Base-by-base conservation (phyloP, 2,797 vertebrate genomes). In the Orientallactaga sibirica region DNA sequence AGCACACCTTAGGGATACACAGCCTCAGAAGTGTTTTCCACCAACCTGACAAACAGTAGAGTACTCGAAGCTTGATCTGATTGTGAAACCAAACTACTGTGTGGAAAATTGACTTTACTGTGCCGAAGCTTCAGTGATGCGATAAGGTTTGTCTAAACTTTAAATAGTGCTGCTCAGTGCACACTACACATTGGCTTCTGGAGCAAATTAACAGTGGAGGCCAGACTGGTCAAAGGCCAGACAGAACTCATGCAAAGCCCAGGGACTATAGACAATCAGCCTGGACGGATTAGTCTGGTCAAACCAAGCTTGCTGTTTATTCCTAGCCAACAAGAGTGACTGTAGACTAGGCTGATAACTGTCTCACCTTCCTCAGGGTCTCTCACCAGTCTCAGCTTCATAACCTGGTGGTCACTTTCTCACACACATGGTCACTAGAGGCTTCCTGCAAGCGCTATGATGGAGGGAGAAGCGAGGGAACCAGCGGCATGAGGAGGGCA, bases 21-120 rank as follows among this genome's bases (percentile, higher is more conserved):
- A 66, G 93, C 95, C 95, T 92, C 33, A 94, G 94, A 94, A 96
- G 85, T 91, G 94, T 95, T 97, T 96, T 97, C 96, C 85, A 85
- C 94, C 85, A 80, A 95, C 86, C 93, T 95, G 94, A 93, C 95
- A 93, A 97, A 97, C 96, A 97, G 91, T 96, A 87, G 37, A 71
- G 94, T 18, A 24, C 88, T 82, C 48, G 88, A 78, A 96, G 94
- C 74, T 92, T 64, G 29, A 85, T 80, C 92, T 90, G 91, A 66
- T 96, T 95, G 91, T 95, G 96, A 97, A 97, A 33, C 29, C 52
- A 27, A 43, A 9, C 15, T 93, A 68, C 79, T 92, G 79, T 0
- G 0, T 22, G 77, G 55, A 89, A 84, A 86, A 73, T 0, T 43
- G 88, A 84, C 15, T 29, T 95, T 85, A 71, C 88, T 87, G 94